Conservation (phyloP, 1,140 invertebrate genomes). For the Brachionus manjavacas region DNA sequence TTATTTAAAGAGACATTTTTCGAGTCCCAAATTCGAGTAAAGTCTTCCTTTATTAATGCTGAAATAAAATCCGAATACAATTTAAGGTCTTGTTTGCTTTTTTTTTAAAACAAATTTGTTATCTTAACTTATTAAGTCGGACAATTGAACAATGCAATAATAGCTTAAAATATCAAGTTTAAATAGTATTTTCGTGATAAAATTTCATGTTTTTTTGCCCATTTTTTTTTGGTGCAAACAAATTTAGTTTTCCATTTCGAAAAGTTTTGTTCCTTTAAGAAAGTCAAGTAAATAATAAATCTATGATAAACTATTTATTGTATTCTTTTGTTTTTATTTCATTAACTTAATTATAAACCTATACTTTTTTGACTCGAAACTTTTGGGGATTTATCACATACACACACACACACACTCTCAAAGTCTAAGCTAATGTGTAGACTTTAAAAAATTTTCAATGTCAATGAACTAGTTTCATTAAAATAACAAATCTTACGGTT, state of each 20-base stretch:
- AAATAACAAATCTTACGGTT: neutral
- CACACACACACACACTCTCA: neutral
- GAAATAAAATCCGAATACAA: slow-evolving; percentile 3
- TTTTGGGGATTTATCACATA: slow-evolving; percentile 1
- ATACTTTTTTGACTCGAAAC: slow-evolving; percentile 4
- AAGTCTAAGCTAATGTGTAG: neutral
- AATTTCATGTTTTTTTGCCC: slow-evolving; percentile 27
- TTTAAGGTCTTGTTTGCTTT: neutral
- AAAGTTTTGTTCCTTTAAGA: slow-evolving; percentile 33
- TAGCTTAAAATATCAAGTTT: slow-evolving; percentile 21
- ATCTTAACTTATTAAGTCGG: neutral
- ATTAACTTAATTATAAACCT: slow-evolving; percentile 31
- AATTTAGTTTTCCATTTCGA: neutral
- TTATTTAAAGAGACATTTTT: neutral
- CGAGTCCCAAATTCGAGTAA: neutral
- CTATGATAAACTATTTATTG: slow-evolving; percentile 13
- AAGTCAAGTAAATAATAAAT: slow-evolving; percentile 19
- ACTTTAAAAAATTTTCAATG: neutral
- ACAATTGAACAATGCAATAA: slow-evolving; percentile 28
- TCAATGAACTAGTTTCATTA: slow-evolving; percentile 21
- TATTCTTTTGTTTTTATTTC: slow-evolving; percentile 17
- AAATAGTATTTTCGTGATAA: slow-evolving; percentile 35
- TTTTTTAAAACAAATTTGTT: neutral
- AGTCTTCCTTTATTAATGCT: neutral
- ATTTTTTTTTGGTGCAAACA: neutral